phyloP scores from a whole-genome alignment of 2,113 vertebrate species.

The Oreochromis aureus region DNA sequence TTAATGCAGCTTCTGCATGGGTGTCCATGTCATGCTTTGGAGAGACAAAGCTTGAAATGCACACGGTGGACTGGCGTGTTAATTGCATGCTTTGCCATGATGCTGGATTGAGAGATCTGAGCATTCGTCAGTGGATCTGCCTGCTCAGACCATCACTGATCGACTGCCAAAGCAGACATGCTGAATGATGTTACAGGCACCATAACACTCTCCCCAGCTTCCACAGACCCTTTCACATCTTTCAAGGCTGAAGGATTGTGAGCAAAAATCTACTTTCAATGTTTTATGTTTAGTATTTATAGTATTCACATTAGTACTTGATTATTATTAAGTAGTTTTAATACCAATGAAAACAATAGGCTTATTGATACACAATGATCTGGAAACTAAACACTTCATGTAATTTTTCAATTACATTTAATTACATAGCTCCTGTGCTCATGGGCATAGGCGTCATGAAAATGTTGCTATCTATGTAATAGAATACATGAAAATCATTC shows the following conservation, averaged over 20 bases:
- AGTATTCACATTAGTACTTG: accelerated
- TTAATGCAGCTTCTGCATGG: not conserved
- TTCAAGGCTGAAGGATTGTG: not conserved
- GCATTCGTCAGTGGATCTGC: not conserved
- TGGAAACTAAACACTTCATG: not conserved
- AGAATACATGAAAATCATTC: not conserved
- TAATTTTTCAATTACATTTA: not conserved
- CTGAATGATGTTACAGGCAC: not conserved
- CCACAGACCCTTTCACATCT: not conserved
- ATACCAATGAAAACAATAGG: not conserved
- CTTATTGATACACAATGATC: not conserved
- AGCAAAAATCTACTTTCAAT: not conserved
- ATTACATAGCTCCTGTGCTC: not conserved
- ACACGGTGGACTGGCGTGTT: not conserved
- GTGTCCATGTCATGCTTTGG: not conserved
- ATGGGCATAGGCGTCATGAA: accelerated
- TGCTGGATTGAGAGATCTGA: not conserved
- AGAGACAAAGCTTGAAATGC: not conserved
- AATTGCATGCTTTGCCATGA: not conserved
- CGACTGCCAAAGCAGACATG: not conserved
- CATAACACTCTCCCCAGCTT: not conserved
- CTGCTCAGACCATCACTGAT: not conserved
- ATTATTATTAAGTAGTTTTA: not conserved
- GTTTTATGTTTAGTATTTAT: not conserved
- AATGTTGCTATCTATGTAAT: not conserved